Conservation (phyloP, 2,797 vertebrate species). For the Tangara arthus region DNA sequence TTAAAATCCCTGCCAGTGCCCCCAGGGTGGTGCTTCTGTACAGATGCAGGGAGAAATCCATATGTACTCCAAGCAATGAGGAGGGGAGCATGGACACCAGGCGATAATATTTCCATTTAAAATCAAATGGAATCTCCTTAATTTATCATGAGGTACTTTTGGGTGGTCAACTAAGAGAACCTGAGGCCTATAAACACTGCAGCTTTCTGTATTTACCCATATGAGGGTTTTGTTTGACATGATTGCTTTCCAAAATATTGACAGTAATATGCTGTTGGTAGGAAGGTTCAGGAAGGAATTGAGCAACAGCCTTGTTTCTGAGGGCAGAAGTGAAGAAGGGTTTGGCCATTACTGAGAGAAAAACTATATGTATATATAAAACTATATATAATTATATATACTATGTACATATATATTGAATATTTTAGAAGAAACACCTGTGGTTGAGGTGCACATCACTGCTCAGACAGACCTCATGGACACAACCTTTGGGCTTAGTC, state of each 20-base stretch:
- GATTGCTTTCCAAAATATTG: not conserved
- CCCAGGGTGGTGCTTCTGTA: not conserved
- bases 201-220: not conserved
- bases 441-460: not conserved
- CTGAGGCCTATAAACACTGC: not conserved
- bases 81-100: not conserved
- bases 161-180: not conserved
- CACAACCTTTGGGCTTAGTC: not conserved
- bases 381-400: no score
- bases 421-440: not conserved
- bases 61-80: not conserved
- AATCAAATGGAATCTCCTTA: not conserved
- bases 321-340: not conserved
- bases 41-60: not conserved
- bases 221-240: not conserved
- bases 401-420: fast-evolving
- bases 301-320: not conserved
- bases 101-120: not conserved
- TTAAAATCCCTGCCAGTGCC: not conserved
- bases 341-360: not conserved
- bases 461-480: not conserved
- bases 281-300: not conserved
- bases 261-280: not conserved
- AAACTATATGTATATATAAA: not conserved
- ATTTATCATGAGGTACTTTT: not conserved